Evolutionary conservation across 2,888 invertebrate genomes (phyloP).

Genomic region (Cybosia mesomella): DNA sequence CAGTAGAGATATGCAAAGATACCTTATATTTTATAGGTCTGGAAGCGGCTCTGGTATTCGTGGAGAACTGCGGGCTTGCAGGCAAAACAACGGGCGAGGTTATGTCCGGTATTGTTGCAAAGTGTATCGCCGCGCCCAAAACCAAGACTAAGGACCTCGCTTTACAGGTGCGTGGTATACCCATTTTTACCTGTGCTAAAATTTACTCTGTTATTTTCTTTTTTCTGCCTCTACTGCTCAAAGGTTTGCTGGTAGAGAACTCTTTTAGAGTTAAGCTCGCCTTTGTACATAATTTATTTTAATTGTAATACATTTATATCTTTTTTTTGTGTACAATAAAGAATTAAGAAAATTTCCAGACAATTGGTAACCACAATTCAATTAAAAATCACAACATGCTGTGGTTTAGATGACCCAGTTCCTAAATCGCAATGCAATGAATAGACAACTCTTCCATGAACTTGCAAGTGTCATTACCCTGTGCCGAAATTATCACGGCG

Average conservation of each 20-base stretch:
- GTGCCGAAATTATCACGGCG: not conserved
- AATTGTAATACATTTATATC: too few species aligned
- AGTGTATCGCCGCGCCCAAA: constrained; percentile 97
- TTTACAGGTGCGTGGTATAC: constrained; percentile 86
- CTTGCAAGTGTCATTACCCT: constrained; percentile 29
- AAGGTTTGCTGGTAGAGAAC: too few species aligned
- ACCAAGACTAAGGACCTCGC: constrained; percentile 97
- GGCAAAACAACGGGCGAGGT: constrained; percentile 97
- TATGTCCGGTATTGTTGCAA: constrained; percentile 94
- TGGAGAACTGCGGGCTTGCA: constrained; percentile 95
- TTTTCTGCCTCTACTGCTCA: too few species aligned
- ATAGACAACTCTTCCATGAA: constrained; percentile 22
- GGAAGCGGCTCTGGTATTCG: constrained; percentile 95
- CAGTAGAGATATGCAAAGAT: not conserved
- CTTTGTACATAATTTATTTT: too few species aligned
- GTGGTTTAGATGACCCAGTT: constrained; percentile 31
- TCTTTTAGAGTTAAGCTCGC: too few species aligned
- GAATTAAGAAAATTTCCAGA: not conserved
- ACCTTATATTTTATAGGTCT: constrained; percentile 75
- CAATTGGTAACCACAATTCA: constrained; percentile 18
- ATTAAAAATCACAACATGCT: constrained; percentile 8
- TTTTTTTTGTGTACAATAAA: too few species aligned
- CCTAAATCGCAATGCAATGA: constrained; percentile 19
- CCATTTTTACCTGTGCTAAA: too few species aligned
- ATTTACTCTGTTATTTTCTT: too few species aligned